Conservation (phyloP, 1,140 invertebrate genomes). For the Sitobion miscanthi region DNA sequence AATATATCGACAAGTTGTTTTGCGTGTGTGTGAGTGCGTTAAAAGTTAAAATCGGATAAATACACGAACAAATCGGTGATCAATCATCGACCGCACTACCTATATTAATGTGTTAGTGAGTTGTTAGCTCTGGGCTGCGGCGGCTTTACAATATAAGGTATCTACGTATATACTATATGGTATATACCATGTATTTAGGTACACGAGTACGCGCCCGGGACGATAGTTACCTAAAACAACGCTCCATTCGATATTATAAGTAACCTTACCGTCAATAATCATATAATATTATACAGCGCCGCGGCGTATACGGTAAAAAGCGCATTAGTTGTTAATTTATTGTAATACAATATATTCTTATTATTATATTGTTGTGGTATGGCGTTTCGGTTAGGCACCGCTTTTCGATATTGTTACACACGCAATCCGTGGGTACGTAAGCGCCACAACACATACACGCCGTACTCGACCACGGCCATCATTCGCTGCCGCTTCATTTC, state of each 20-base stretch:
- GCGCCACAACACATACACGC: background rate
- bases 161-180: background rate
- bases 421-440: background rate
- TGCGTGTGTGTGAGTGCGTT: background rate
- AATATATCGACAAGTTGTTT: background rate
- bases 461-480: background rate
- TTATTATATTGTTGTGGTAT: background rate
- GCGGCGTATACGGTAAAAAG: background rate
- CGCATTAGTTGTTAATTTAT: slow-evolving; percentile 18
- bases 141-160: background rate
- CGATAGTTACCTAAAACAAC: background rate
- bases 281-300: background rate
- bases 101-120: background rate
- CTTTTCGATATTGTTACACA: slow-evolving; percentile 12
- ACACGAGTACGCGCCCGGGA: background rate
- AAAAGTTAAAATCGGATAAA: slow-evolving; percentile 22
- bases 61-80: slow-evolving; percentile 36
- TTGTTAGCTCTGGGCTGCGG: background rate
- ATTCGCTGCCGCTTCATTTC: background rate
- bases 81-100: slow-evolving; percentile 14
- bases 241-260: background rate
- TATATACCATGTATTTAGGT: too few relatives aligned
- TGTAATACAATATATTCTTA: background rate
- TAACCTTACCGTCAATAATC: background rate
- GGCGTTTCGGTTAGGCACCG: background rate